phyloP scores from a whole-genome alignment of 53 echinoderm and acorn worm genomes.

The Zoroaster sp. region DNA sequence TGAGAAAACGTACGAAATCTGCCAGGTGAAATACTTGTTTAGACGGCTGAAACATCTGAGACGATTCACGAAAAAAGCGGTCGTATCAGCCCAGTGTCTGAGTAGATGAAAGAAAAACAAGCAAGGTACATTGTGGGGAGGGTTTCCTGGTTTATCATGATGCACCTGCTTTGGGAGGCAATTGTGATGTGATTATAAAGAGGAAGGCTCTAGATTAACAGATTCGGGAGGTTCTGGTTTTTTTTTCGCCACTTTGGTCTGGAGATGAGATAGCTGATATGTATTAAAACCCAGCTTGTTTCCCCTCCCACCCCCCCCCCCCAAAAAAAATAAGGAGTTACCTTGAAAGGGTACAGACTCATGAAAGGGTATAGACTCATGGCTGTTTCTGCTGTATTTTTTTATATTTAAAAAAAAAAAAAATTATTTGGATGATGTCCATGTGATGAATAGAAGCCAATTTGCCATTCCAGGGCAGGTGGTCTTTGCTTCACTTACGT shows the following conservation, averaged over 20 bases:
- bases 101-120: neutral
- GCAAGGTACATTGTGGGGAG: neutral
- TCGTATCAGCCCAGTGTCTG: neutral
- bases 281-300: too few species aligned
- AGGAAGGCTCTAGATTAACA: neutral
- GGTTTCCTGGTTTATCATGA: neutral
- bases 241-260: neutral
- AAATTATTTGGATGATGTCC: too few species aligned
- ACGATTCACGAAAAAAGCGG: neutral
- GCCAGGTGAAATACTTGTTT: slow-evolving; percentile 11
- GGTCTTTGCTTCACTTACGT: neutral
- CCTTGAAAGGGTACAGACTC: too few species aligned
- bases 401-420: too few species aligned
- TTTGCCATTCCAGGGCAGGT: neutral
- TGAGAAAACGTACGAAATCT: neutral
- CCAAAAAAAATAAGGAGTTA: too few species aligned
- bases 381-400: too few species aligned
- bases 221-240: neutral
- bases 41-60: neutral
- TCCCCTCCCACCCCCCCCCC: too few species aligned
- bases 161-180: neutral
- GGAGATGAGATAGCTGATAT: neutral
- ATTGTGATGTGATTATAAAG: neutral
- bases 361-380: too few species aligned
- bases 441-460: neutral